These are phyloP conservation scores for Megalonaias nervosa DNA, from an alignment of 1,140 invertebrate genomes.

Conservation along the genomic window DNA sequence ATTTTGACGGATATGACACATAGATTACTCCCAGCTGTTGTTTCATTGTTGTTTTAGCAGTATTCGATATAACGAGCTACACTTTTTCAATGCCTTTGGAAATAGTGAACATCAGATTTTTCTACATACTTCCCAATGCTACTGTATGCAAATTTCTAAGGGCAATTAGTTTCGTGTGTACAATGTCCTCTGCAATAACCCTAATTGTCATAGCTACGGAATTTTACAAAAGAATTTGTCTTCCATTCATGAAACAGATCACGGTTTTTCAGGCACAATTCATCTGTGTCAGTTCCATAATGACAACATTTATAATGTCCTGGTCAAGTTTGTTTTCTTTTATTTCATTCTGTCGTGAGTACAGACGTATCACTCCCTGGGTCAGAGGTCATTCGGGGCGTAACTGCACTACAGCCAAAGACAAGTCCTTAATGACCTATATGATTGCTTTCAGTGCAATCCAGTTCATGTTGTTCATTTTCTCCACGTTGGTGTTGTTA, in stretches of 20 bases:
- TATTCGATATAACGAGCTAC: constrained; percentile 41
- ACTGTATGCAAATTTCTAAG: constrained; percentile 44
- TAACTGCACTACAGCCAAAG: constrained; percentile 24
- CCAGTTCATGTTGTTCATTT: constrained; percentile 18
- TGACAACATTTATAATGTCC: constrained; percentile 8
- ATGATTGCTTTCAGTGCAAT: constrained; percentile 13
- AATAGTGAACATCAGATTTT: constrained; percentile 47
- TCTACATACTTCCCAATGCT: constrained; percentile 42
- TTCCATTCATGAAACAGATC: constrained; percentile 43
- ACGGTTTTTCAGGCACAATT: constrained; percentile 22
- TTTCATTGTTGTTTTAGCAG: constrained; percentile 43
- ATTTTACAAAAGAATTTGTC: constrained; percentile 42
- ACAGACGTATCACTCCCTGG: neutral
- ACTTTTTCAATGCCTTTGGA: constrained; percentile 44
- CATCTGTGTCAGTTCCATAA: constrained; percentile 1
- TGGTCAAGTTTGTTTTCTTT: constrained; percentile 1
- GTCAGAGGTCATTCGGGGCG: neutral
- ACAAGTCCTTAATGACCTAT: neutral
- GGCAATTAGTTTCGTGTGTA: constrained; percentile 32
- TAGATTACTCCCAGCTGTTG: constrained; percentile 27
- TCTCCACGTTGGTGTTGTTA: constrained; percentile 6
- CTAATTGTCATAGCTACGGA: constrained; percentile 46
- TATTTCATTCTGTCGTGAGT: constrained; percentile 22
- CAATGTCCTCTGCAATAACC: constrained; percentile 39
- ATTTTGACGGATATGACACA: constrained; percentile 26